Percentiles rank a stretch among this genome's conserved stretches.
phyloP scores from a whole-genome alignment of 1,140 invertebrate genomes.

The Solen grandis region DNA sequence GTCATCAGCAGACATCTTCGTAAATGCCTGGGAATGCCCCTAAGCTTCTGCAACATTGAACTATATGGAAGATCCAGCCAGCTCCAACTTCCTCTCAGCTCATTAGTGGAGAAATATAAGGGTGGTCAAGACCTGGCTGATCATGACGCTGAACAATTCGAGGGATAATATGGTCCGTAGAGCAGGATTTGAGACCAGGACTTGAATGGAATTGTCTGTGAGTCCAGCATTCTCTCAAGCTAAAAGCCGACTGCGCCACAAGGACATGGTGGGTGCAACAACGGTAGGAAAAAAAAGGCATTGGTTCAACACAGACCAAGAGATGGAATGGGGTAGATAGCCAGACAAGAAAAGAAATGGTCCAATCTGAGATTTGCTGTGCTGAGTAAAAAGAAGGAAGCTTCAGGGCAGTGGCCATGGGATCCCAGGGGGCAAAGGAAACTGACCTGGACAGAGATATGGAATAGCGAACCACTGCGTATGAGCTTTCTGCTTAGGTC shows the following conservation, averaged over 20 bases:
- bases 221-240: too few relatives aligned
- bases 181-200: constrained; percentile 10
- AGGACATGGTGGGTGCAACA: constrained; percentile 11
- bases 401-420: not conserved
- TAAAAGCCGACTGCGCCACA: not conserved
- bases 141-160: constrained; percentile 1
- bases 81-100: constrained; percentile 1
- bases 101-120: constrained; percentile 19
- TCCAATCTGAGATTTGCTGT: constrained; percentile 2
- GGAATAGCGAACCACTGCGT: too few relatives aligned
- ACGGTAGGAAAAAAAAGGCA: constrained; percentile 17
- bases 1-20: not conserved
- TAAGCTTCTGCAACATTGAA: not conserved
- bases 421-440: not conserved
- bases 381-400: too few relatives aligned
- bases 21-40: too few relatives aligned
- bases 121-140: too few relatives aligned
- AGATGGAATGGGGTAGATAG: constrained; percentile 5
- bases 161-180: constrained; percentile 2
- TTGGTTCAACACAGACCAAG: not conserved
- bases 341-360: not conserved
- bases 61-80: constrained; percentile 5
- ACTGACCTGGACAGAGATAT: too few relatives aligned
- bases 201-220: not conserved
- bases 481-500: too few relatives aligned